These are phyloP conservation scores for Pollenia amentaria DNA, from an alignment of 2,888 invertebrate genomes.

Conservation along the genomic window DNA sequence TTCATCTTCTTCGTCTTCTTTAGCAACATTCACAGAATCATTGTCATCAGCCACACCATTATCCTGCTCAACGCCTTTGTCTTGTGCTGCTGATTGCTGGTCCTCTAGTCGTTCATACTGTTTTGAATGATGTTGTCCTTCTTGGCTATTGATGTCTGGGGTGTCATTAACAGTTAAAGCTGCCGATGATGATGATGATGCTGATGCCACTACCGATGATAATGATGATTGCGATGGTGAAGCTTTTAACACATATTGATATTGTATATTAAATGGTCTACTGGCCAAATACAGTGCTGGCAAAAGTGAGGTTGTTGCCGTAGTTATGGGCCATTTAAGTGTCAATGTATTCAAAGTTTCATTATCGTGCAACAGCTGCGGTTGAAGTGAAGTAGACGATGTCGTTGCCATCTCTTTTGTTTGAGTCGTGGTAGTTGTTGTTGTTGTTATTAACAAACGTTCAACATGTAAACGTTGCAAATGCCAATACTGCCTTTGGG, in stretches of 20 bases:
- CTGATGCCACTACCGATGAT: not conserved
- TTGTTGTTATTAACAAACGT: constrained; percentile 74
- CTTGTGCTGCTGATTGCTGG: constrained; percentile 4
- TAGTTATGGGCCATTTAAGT: constrained; percentile 79
- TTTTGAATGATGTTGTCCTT: constrained; percentile 78
- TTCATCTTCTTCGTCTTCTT: constrained; percentile 77
- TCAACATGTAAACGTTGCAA: constrained; percentile 78
- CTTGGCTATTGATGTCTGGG: constrained; percentile 80
- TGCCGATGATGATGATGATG: constrained; percentile 9
- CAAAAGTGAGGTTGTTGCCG: constrained; percentile 67
- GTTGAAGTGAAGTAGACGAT: constrained; percentile 64
- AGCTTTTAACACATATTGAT: constrained; percentile 76
- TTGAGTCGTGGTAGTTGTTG: not conserved
- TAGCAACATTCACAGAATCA: constrained; percentile 86
- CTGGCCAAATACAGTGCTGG: constrained; percentile 79
- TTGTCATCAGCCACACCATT: constrained; percentile 89
- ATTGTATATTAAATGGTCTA: constrained; percentile 81
- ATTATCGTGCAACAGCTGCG: constrained; percentile 76
- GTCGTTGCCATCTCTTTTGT: not conserved
- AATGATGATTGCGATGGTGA: constrained; percentile 11
- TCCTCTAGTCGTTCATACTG: constrained; percentile 36
- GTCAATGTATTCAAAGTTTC: constrained; percentile 74
- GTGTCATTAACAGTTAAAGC: constrained; percentile 65
- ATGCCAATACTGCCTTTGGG: constrained; percentile 80
- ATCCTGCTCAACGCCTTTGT: constrained; percentile 85